These are phyloP conservation scores for Stomatorhinus ivindoensis DNA, from an alignment of 2,113 vertebrate species.

Conservation along the genomic window DNA sequence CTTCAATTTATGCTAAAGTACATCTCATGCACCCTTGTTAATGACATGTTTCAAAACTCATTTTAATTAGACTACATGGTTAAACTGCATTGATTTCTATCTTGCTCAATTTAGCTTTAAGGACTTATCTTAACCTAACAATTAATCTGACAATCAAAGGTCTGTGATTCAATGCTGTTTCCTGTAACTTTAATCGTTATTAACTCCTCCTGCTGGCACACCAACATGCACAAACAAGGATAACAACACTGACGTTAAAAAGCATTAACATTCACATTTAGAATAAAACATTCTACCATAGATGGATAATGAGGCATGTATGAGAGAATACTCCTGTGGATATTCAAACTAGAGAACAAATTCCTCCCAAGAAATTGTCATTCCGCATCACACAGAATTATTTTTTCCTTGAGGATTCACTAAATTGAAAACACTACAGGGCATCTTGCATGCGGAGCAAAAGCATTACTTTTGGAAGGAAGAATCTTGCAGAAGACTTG, in stretches of 20 bases:
- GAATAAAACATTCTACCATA: neutral
- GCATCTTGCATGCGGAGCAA: neutral
- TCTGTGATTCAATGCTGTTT: slow-evolving; percentile 4
- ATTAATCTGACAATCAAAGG: neutral
- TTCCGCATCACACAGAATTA: neutral
- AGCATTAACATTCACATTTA: neutral
- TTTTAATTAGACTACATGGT: neutral
- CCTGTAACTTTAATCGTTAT: slow-evolving; percentile 25
- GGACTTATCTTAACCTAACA: neutral
- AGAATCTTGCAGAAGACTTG: neutral
- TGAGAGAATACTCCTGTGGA: neutral
- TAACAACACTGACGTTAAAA: neutral
- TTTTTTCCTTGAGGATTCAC: neutral
- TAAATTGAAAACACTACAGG: neutral
- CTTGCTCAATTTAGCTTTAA: neutral
- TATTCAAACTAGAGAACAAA: neutral
- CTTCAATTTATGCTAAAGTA: neutral
- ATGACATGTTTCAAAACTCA: neutral
- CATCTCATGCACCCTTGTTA: neutral
- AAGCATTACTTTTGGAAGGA: neutral
- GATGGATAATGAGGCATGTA: slow-evolving; percentile 4
- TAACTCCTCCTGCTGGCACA: slow-evolving; percentile 14
- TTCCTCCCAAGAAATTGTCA: neutral
- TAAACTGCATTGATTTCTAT: neutral
- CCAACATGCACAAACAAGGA: neutral